Conservation (phyloP, 2,888 invertebrate species). For the Xanthia icteritia region DNA sequence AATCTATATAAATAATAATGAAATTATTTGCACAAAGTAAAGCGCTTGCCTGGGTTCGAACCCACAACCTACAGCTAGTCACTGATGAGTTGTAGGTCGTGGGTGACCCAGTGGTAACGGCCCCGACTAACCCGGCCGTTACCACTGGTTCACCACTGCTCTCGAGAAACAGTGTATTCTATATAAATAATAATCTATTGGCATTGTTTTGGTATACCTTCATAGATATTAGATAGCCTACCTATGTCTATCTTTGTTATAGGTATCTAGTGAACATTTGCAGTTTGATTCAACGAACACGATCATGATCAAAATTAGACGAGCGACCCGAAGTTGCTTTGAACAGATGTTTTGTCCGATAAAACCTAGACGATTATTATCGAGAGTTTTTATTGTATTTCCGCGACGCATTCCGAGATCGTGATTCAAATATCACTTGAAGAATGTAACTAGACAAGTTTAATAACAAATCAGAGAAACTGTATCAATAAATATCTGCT, state of each 20-base stretch:
- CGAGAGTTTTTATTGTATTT: constrained; percentile 15
- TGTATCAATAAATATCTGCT: not conserved
- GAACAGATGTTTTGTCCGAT: constrained; percentile 14
- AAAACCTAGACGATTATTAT: constrained; percentile 27
- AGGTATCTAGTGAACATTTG: not conserved
- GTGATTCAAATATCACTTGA: constrained; percentile 17
- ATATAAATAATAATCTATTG: too few relatives aligned
- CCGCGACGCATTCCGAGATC: constrained; percentile 23
- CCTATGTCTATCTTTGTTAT: not conserved
- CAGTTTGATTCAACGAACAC: constrained; percentile 5
- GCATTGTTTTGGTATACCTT: not conserved
- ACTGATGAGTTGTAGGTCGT: too few relatives aligned
- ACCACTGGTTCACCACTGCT: too few relatives aligned
- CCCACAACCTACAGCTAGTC: too few relatives aligned
- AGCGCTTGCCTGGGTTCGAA: too few relatives aligned
- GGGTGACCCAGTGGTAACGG: too few relatives aligned
- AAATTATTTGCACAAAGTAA: too few relatives aligned
- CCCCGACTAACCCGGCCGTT: too few relatives aligned
- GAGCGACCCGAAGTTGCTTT: not conserved
- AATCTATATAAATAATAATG: too few relatives aligned
- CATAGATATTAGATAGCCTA: not conserved
- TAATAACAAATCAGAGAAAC: not conserved
- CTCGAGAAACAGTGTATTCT: too few relatives aligned
- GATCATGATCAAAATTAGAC: not conserved
- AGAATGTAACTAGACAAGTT: constrained; percentile 1